Conservation (phyloP, 2,888 invertebrate genomes). For the Latheticus oryzae region DNA sequence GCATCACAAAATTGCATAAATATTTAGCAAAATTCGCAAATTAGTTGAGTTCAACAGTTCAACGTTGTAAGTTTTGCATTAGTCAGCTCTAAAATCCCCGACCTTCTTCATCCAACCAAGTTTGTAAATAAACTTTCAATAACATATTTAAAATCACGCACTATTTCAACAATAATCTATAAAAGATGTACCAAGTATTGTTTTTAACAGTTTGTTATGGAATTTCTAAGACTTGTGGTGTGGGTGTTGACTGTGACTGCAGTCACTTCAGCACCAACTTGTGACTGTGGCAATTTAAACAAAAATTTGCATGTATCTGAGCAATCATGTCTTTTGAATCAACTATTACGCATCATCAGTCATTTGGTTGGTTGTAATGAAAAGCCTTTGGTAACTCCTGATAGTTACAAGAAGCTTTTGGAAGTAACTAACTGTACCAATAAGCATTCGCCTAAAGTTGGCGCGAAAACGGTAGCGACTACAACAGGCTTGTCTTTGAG, state of each 20-base stretch:
- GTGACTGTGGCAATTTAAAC: constrained; percentile 41
- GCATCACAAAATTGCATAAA: too few relatives aligned
- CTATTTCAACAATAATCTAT: constrained; percentile 30
- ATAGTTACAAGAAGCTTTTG: constrained; percentile 8
- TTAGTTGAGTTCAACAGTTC: constrained; percentile 25
- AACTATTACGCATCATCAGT: constrained; percentile 53
- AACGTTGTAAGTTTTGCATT: constrained; percentile 23
- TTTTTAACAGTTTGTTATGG: constrained; percentile 22
- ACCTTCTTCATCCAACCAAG: constrained; percentile 32
- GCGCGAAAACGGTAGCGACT: background rate
- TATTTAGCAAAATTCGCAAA: too few relatives aligned
- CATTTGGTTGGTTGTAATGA: constrained; percentile 46
- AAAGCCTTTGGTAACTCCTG: constrained; percentile 5
- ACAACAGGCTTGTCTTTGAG: background rate
- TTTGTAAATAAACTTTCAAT: constrained; percentile 37
- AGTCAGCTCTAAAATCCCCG: constrained; percentile 32
- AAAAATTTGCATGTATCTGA: constrained; percentile 49
- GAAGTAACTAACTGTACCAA: constrained; percentile 10
- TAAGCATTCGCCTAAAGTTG: constrained; percentile 11
- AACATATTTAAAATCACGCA: constrained; percentile 33
- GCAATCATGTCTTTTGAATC: constrained; percentile 54
- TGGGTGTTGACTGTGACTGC: constrained; percentile 29
- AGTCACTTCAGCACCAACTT: constrained; percentile 41
- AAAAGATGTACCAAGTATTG: constrained; percentile 24
- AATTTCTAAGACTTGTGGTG: constrained; percentile 20